Percentiles rank a stretch among this genome's conserved stretches.
phyloP scores from a whole-genome alignment of 23 tunicate species.

The Halocynthia aurantium region DNA sequence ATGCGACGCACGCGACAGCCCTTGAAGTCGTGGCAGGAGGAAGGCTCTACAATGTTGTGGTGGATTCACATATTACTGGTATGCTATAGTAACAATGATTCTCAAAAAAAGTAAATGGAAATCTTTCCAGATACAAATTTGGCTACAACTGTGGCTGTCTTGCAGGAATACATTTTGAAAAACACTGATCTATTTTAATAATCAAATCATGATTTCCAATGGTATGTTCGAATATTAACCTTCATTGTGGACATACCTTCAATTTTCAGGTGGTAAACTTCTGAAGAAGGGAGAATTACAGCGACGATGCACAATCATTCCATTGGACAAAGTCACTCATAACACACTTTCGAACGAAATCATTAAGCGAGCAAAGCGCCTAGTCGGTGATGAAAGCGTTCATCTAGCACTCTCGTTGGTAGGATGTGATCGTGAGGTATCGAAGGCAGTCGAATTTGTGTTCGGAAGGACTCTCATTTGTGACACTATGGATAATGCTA shows the following conservation, averaged over 20 bases:
- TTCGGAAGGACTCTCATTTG: conserved; percentile 71
- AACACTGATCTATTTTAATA: too few relatives aligned
- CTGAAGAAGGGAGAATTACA: conserved; percentile 68
- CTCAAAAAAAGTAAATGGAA: too few relatives aligned
- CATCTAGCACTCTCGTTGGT: conserved; percentile 71
- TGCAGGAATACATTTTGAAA: too few relatives aligned
- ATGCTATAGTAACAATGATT: background rate
- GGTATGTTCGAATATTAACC: too few relatives aligned
- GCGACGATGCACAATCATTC: conserved; percentile 74
- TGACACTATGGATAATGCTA: conserved; percentile 67
- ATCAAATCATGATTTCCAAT: too few relatives aligned
- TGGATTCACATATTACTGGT: conserved; percentile 73
- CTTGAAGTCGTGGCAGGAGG: conserved; percentile 91
- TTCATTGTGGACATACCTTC: too few relatives aligned
- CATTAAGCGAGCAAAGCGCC: conserved; percentile 53
- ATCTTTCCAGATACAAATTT: too few relatives aligned
- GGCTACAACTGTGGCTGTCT: too few relatives aligned
- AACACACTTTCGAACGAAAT: conserved; percentile 23
- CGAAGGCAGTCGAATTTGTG: conserved; percentile 65
- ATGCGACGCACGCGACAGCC: conserved; percentile 57
- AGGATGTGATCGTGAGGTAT: conserved; percentile 29
- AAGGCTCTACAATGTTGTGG: conserved; percentile 79
- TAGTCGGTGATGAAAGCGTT: conserved; percentile 78
- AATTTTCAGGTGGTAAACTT: conserved; percentile 31
- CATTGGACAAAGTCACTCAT: conserved; percentile 70